Percentiles rank a stretch among this genome's conserved stretches.
Evolutionary conservation across 2,113 vertebrate genomes (phyloP).

Genomic region (Meriones unguiculatus): DNA sequence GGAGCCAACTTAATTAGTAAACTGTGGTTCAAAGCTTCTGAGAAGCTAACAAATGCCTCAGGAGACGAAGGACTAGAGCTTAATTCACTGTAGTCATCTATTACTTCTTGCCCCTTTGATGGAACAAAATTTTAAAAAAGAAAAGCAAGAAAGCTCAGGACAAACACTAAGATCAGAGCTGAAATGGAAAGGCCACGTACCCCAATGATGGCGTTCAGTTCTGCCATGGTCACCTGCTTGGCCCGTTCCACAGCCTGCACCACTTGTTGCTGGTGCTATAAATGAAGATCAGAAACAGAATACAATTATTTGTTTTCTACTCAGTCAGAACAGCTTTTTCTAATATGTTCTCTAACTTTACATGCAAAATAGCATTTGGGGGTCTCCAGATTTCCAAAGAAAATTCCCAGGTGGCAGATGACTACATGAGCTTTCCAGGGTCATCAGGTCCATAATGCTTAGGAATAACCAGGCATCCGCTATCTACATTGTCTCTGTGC

Average conservation of each 20-base stretch:
- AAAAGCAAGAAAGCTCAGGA: constrained; percentile 84
- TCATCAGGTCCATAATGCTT: not conserved
- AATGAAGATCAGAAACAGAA: constrained; percentile 90
- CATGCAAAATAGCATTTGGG: constrained; percentile 78
- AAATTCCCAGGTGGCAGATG: not conserved
- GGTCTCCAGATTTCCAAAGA: constrained; percentile 60
- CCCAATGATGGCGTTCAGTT: constrained; percentile 99
- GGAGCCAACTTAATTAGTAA: constrained; percentile 17
- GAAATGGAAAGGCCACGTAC: constrained; percentile 97
- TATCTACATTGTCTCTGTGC: not conserved
- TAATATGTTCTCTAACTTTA: constrained; percentile 76
- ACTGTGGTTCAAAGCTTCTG: constrained; percentile 62
- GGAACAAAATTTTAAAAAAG: constrained; percentile 79
- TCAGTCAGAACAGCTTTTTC: constrained; percentile 81
- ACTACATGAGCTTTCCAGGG: not conserved
- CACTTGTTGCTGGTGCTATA: constrained; percentile 98
- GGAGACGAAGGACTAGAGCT: constrained; percentile 61
- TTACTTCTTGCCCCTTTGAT: constrained; percentile 51
- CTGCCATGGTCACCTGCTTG: constrained; percentile 99
- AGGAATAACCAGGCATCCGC: not conserved
- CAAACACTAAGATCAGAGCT: constrained; percentile 90
- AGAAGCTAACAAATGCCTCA: constrained; percentile 56
- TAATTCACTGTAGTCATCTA: constrained; percentile 58
- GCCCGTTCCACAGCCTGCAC: constrained; percentile 98
- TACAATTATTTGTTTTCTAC: constrained; percentile 87